Conservation (phyloP, 2,113 vertebrate genomes). For the Sceloporus tristichus region DNA sequence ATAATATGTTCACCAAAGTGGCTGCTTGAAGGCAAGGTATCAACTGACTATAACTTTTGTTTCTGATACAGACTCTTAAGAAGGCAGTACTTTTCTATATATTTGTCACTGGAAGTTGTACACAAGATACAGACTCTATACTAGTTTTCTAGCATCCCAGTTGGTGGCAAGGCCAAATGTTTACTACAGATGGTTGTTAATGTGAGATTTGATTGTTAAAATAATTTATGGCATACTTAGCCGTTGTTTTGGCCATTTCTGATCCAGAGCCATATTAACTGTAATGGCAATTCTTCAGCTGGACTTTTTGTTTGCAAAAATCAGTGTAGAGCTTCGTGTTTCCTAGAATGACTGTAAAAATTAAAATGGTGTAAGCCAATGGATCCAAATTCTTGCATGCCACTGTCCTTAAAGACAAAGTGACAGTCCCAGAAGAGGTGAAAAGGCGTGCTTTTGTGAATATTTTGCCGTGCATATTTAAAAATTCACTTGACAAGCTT, state of each 20-base stretch:
- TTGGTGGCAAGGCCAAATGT: not conserved
- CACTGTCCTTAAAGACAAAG: not conserved
- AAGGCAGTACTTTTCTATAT: not conserved
- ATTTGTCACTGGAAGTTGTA: not conserved
- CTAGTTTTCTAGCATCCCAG: not conserved
- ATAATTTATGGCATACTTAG: conserved; percentile 20
- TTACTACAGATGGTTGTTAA: conserved; percentile 36
- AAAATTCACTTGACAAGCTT: not conserved
- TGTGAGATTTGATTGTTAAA: conserved; percentile 1
- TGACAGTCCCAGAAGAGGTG: conserved; percentile 3
- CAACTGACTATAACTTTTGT: not conserved
- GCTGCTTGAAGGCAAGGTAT: not conserved
- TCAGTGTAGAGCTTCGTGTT: not conserved
- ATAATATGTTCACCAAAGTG: not conserved
- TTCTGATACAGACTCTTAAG: not conserved
- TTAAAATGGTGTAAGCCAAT: not conserved
- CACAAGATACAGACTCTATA: not conserved
- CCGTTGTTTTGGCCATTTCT: conserved; percentile 7
- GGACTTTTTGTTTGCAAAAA: not conserved
- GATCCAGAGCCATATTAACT: not conserved
- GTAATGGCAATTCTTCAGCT: not conserved
- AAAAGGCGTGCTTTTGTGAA: not conserved
- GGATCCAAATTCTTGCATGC: not conserved
- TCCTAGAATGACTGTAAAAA: not conserved
- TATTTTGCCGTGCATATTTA: conserved; percentile 33